Percentiles rank a stretch among this genome's conserved stretches.
These are phyloP conservation scores for Nothocercus nigrocapillus DNA, from an alignment of 2,113 vertebrate species.

Conservation along the genomic window DNA sequence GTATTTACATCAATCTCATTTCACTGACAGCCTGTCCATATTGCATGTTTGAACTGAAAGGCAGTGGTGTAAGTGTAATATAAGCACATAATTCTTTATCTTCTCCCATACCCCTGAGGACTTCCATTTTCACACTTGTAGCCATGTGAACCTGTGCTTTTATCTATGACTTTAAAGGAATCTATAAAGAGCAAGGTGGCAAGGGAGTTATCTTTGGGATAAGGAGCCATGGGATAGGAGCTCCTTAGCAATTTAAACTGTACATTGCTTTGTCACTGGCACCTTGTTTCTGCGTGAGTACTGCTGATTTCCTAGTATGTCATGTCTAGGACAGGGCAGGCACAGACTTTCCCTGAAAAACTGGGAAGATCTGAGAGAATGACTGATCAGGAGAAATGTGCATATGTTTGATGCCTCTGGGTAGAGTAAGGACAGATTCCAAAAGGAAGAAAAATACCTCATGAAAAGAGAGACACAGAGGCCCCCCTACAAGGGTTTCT, in stretches of 20 bases:
- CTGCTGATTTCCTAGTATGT: not conserved
- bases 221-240: not conserved
- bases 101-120: not conserved
- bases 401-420: not conserved
- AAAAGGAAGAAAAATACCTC: not conserved
- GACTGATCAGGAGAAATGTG: not conserved
- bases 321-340: not conserved
- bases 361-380: not conserved
- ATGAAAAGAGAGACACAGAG: not conserved
- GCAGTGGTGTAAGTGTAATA: not conserved
- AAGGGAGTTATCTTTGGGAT: not conserved
- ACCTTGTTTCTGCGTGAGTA: not conserved
- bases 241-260: not conserved
- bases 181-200: not conserved
- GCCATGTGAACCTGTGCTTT: not conserved
- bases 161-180: not conserved
- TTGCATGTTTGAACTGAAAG: not conserved
- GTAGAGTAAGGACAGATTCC: not conserved
- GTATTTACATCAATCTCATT: not conserved
- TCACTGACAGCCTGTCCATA: not conserved
- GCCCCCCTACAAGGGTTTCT: not conserved
- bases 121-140: not conserved
- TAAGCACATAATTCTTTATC: not conserved
- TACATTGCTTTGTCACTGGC: not conserved
- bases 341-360: not conserved